Conservation (phyloP, 1,140 invertebrate genomes). For the Luehdorfia chinensis region DNA sequence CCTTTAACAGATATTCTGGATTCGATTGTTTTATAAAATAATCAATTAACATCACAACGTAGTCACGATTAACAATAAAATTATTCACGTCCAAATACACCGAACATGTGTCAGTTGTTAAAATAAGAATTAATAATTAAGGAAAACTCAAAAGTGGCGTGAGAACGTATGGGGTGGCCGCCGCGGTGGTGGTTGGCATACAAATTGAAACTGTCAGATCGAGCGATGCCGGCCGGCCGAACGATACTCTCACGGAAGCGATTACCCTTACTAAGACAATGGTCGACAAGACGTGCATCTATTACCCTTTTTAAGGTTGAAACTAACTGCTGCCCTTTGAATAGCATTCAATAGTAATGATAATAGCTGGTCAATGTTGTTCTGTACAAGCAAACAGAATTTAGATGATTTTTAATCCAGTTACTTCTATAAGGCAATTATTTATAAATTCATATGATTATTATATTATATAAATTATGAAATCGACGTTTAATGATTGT, state of each 20-base stretch:
- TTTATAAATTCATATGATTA: too few species aligned
- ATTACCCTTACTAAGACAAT: constrained; percentile 67
- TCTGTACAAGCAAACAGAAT: constrained; percentile 18
- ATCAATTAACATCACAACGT: constrained; percentile 40
- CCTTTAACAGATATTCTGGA: not conserved
- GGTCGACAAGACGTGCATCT: constrained; percentile 65
- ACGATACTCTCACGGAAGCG: constrained; percentile 65
- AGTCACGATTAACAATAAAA: constrained; percentile 50
- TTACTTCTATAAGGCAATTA: too few species aligned
- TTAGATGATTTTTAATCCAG: not conserved
- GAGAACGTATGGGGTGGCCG: constrained; percentile 64
- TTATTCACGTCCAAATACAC: constrained; percentile 28
- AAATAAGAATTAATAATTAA: constrained; percentile 72
- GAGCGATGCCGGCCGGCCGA: constrained; percentile 36
- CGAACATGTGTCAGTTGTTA: constrained; percentile 55
- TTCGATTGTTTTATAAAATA: constrained; percentile 18
- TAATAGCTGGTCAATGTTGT: constrained; percentile 11
- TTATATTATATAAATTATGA: too few species aligned
- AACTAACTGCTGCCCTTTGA: constrained; percentile 50
- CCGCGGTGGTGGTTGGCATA: constrained; percentile 54
- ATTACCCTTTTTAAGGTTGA: constrained; percentile 64
- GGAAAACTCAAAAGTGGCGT: constrained; percentile 61
- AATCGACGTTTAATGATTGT: too few species aligned
- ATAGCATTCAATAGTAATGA: constrained; percentile 39
- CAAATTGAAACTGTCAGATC: constrained; percentile 70